Base-by-base conservation (phyloP, 2,888 invertebrate species). In the Pheosia gnoma region DNA sequence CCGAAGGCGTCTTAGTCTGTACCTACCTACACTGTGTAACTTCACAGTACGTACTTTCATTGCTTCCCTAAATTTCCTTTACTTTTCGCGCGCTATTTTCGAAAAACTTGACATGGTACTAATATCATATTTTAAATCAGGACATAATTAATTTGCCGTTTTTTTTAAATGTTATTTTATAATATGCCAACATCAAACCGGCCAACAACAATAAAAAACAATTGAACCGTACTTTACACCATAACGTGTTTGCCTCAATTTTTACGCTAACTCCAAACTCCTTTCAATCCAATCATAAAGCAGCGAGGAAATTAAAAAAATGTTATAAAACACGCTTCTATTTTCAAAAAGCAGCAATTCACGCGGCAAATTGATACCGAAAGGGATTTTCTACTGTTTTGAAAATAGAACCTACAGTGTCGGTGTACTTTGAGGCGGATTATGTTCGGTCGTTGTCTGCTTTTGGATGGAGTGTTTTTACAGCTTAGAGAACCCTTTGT, bases 321-420 rank as follows among this genome's bases (percentile, higher is more conserved):
- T 77, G 77, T 82, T 85, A 74, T 83, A 83, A 83, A 88, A 88
- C 83, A 84, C 77, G 76, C 70, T 79, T 78, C 77, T 61, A 63
- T 67, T 83, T 77, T 70, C 66, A 78, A 82, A 87, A 86, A 79
- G 70, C 74, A 78, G 75, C 74, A 85, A 89, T 83, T 88, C 88
- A 87, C 81, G 90, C 93, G 91, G 90, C 88, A 93, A 92, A 93
- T 92, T 85, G 88, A 80, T 89, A 90, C 87, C 88, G 87, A 90
- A 93, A 89, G 79, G 76, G 90, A 89, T 90, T 91, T 90, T 89
- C 89, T 89, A 86, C 92, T 93, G 92, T 93, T 93, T 93, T 92
- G 87, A 81, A 91, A 93, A 93, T 91, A 91, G 72, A 81, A 79
- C 79, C 78, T 77, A 75, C 71, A 71, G 78, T 73, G 80, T 83